Evolutionary conservation across 2,888 invertebrate genomes (phyloP).

Genomic region (Drosophila fulvimacula): DNA sequence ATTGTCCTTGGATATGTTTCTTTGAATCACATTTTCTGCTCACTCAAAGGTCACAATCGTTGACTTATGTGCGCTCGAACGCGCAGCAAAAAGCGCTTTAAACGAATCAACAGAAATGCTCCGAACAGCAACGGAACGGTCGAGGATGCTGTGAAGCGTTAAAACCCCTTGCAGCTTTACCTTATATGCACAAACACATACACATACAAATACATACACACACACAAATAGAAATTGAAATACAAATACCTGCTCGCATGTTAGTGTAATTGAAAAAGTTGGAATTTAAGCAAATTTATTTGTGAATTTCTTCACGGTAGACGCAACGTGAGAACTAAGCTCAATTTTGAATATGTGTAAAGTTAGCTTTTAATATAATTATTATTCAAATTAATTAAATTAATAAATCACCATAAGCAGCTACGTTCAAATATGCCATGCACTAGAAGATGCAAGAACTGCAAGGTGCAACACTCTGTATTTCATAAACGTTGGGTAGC

Average conservation of each 20-base stretch:
- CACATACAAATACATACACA: neutral
- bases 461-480: too few relatives aligned
- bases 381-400: conserved; percentile 1
- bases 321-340: neutral
- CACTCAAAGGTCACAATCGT: conserved; percentile 59
- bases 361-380: neutral
- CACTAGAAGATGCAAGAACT: neutral
- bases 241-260: neutral
- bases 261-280: neutral
- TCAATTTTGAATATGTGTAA: neutral
- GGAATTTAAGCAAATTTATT: conserved; percentile 4
- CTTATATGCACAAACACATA: neutral
- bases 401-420: neutral
- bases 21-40: conserved; percentile 24
- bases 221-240: neutral
- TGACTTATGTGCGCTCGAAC: conserved; percentile 68
- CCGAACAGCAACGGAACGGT: conserved; percentile 20
- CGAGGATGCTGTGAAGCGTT: conserved; percentile 31
- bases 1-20: conserved; percentile 22
- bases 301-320: neutral
- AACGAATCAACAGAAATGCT: conserved; percentile 19
- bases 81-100: conserved; percentile 52
- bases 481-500: neutral
- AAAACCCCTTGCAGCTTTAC: conserved; percentile 41
- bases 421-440: neutral